phyloP scores from a whole-genome alignment of 1,140 invertebrate species.

The Drosophila ananassae region DNA sequence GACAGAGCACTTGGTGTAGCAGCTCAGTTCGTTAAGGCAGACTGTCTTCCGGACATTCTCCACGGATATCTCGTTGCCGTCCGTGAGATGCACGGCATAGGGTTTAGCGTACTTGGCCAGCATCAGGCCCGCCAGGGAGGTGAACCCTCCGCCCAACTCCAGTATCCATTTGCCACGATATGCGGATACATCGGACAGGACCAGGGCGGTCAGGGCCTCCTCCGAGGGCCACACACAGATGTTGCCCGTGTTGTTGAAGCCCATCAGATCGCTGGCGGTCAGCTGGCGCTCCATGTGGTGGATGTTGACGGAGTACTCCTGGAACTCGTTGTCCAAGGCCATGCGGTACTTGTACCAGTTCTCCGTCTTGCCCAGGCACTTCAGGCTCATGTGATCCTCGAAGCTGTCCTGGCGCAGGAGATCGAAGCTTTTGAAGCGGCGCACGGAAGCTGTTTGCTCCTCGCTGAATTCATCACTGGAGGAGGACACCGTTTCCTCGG shows the following conservation, averaged over 20 bases:
- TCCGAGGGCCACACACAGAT: slow-evolving; percentile 96
- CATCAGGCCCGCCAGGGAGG: slow-evolving; percentile 91
- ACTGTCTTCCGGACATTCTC: slow-evolving; percentile 89
- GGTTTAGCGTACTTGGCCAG: slow-evolving; percentile 88
- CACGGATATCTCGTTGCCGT: slow-evolving; percentile 91
- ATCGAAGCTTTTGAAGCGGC: slow-evolving; percentile 82
- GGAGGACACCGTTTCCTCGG: slow-evolving; percentile 77
- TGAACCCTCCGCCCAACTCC: slow-evolving; percentile 94
- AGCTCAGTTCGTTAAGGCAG: slow-evolving; percentile 86
- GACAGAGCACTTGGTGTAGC: slow-evolving; percentile 84
- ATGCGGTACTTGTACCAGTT: slow-evolving; percentile 86
- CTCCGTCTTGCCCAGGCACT: slow-evolving; percentile 77
- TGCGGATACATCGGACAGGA: slow-evolving; percentile 87
- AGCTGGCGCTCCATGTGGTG: slow-evolving; percentile 87
- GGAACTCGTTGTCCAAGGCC: slow-evolving; percentile 71
- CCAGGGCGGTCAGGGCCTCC: slow-evolving; percentile 91
- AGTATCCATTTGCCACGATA: slow-evolving; percentile 89
- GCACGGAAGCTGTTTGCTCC: slow-evolving; percentile 75
- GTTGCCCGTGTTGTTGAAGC: slow-evolving; percentile 96
- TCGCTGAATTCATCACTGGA: slow-evolving; percentile 73
- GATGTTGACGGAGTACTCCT: slow-evolving; percentile 85
- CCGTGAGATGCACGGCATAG: slow-evolving; percentile 88
- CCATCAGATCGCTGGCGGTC: slow-evolving; percentile 89
- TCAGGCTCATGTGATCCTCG: slow-evolving; percentile 73
- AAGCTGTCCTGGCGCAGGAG: slow-evolving; percentile 80